These are phyloP conservation scores for Adelges cooleyi DNA, from an alignment of 1,140 invertebrate species.

Conservation along the genomic window DNA sequence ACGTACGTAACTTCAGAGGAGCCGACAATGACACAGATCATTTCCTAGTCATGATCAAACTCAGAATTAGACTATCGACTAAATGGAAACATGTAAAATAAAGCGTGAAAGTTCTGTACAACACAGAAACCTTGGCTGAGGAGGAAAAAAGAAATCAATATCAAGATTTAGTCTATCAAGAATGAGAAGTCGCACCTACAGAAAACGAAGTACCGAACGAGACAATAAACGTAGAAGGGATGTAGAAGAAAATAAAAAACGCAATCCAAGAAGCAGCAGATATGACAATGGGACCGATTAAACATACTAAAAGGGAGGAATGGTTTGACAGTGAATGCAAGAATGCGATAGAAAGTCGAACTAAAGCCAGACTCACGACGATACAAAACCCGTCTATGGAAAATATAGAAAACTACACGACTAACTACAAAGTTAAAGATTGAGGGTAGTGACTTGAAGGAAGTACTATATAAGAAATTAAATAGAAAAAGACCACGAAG, in stretches of 20 bases:
- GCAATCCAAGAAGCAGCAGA: background rate
- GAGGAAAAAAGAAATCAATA: background rate
- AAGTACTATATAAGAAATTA: conserved; percentile 16
- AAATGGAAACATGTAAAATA: background rate
- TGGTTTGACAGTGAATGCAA: background rate
- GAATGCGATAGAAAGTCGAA: background rate
- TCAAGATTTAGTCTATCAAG: background rate
- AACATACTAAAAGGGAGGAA: background rate
- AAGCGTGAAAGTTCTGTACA: background rate
- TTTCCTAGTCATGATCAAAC: background rate
- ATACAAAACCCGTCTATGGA: background rate
- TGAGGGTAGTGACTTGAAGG: background rate
- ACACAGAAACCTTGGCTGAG: background rate
- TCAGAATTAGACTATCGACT: background rate
- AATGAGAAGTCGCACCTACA: background rate
- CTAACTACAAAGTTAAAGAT: background rate
- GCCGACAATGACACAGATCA: too few species aligned
- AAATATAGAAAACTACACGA: background rate
- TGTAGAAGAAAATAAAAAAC: background rate
- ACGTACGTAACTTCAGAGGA: too few species aligned
- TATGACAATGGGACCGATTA: background rate
- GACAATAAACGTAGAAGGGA: background rate
- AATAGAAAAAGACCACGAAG: conserved; percentile 24
- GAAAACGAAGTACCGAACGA: background rate
- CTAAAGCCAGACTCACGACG: background rate